Evolutionary conservation across 2,888 invertebrate genomes (phyloP), one percentile per base, ranked within the genome.

Genomic region (Lottia gigantea): DNA sequence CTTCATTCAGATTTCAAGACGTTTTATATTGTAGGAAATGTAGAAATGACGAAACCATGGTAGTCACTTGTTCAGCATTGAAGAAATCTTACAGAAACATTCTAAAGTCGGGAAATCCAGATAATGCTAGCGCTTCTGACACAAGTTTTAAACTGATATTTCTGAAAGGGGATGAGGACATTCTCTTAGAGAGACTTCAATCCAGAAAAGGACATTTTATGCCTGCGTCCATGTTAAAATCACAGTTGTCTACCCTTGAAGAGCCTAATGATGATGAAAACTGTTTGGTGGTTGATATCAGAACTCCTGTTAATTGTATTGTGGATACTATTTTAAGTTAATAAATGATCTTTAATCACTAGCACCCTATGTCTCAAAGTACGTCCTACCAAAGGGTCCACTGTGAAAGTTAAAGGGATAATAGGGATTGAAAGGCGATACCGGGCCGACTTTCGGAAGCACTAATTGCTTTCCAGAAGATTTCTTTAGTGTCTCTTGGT

Each of bases 61-160:
- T 83, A 40, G 75, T 88, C 16, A 84, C 87, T 2, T 88, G 88
- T 71, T 88, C 88, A 16, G 86, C 88, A 1, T 77, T 88, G 61
- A 88, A 87, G 78, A 76, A 76, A 64, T 55, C 62, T 14, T 88
- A 88, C 75, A 80, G 88, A 70, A 70, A 82, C 14, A 74, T 83
- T 46, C 70, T 85, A 15, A 62, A 79, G n/a, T 40, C 61, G 19
- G 80, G 80, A 16, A 64, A 40, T 46, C 66, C 31, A 19, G 12
- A 69, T 15, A 16, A 66, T 46, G 19, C 12, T 0, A 16, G n/a
- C n/a, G 26, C 8, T 3, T 12, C 16, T 31, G 25, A 55, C 25
- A 26, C 16, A 19, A 8, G 19, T 62, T 47, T 74, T 49, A 46
- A 77, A 16, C 83, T 84, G 75, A 72, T 85, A n/a, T 76, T 79